A percentile compares a stretch with the other conserved stretches of the same genome.
phyloP scores from a whole-genome alignment of 1,140 invertebrate genomes.

The Aphaenogaster ashmeadi region DNA sequence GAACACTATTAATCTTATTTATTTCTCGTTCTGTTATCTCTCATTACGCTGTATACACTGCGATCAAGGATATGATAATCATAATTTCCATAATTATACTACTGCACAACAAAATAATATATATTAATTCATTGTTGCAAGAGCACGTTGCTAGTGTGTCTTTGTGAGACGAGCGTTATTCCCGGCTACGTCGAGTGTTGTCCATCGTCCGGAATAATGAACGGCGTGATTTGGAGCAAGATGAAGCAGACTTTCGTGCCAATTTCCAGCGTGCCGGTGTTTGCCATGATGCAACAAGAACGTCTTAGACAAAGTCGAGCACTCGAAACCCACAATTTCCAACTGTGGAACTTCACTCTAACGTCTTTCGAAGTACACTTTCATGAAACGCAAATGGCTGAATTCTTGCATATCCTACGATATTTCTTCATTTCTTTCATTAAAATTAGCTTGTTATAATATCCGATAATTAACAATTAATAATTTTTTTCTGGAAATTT shows the following conservation, averaged over 20 bases:
- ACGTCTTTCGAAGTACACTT: slow-evolving; percentile 61
- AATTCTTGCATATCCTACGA: not conserved
- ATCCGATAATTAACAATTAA: not conserved
- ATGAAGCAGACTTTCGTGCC: slow-evolving; percentile 54
- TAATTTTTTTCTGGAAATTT: not conserved
- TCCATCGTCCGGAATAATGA: not conserved
- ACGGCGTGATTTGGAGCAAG: slow-evolving; percentile 72
- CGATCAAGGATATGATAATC: slow-evolving; percentile 21
- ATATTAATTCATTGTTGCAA: not conserved
- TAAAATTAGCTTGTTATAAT: slow-evolving; percentile 9
- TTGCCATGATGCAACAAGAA: slow-evolving; percentile 39
- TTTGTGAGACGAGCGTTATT: slow-evolving; percentile 27
- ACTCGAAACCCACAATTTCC: slow-evolving; percentile 66
- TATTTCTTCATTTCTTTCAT: not conserved
- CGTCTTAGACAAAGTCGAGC: slow-evolving; percentile 20
- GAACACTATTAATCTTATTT: slow-evolving; percentile 22
- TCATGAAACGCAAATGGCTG: not conserved
- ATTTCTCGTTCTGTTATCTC: not conserved
- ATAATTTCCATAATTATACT: slow-evolving; percentile 1
- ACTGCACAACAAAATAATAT: slow-evolving; percentile 5
- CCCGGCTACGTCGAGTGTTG: not conserved
- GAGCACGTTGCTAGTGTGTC: not conserved
- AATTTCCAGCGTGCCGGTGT: slow-evolving; percentile 50
- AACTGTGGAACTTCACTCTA: slow-evolving; percentile 67
- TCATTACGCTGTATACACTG: not conserved